Conservation (phyloP, 1,140 invertebrate genomes). For the Monomorium pharaonis region DNA sequence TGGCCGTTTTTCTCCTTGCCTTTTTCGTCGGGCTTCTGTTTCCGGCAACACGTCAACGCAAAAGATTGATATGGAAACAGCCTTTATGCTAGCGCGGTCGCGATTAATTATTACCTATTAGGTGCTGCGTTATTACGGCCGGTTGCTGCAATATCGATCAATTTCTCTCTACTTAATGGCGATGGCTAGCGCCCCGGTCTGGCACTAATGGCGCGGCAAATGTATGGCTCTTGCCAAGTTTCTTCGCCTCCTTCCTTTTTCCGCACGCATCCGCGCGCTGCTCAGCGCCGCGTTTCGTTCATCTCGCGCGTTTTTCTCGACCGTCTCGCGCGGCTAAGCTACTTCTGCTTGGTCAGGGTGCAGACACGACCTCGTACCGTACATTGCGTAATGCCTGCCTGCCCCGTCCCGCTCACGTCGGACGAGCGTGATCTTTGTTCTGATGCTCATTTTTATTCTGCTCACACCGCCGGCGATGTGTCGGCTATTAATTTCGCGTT, state of each 20-base stretch:
- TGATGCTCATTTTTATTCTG: constrained; percentile 22
- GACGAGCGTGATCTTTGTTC: constrained; percentile 33
- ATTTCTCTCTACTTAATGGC: constrained; percentile 63
- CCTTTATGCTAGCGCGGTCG: constrained; percentile 36
- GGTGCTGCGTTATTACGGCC: constrained; percentile 57
- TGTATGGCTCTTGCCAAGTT: constrained; percentile 58
- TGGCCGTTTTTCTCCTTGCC: constrained; percentile 14
- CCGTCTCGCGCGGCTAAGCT: neutral
- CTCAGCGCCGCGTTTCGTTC: constrained; percentile 32
- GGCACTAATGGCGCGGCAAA: constrained; percentile 59
- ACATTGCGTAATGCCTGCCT: constrained; percentile 27
- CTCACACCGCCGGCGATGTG: neutral
- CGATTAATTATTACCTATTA: constrained; percentile 62
- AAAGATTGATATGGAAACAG: constrained; percentile 61
- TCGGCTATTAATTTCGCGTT: constrained; percentile 17
- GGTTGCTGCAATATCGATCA: constrained; percentile 64
- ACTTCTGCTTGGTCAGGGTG: constrained; percentile 50
- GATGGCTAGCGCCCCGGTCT: constrained; percentile 52
- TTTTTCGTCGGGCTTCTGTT: constrained; percentile 35
- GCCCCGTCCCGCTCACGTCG: neutral
- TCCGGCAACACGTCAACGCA: constrained; percentile 60
- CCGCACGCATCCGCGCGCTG: constrained; percentile 1
- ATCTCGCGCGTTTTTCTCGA: constrained; percentile 34
- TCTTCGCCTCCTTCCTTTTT: constrained; percentile 44
- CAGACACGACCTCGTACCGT: constrained; percentile 24